Evolutionary conservation across 2,113 vertebrate species (phyloP), one percentile per base, ranked within the genome.

Genomic region (Neodon shergylaensis): DNA sequence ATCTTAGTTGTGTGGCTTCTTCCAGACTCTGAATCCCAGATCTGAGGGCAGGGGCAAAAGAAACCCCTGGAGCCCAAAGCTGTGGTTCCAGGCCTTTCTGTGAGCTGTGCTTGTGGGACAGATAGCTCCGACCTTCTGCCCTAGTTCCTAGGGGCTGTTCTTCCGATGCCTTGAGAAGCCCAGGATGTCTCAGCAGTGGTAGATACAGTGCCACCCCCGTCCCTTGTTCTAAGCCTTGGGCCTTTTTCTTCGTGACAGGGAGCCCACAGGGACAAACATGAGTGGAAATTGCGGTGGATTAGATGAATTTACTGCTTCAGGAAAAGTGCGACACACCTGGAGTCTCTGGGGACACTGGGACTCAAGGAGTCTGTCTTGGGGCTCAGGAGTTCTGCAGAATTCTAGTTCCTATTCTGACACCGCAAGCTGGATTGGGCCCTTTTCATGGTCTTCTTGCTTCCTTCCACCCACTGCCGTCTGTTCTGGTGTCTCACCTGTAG

Each of bases 401-500:
- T 85, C 19, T 8, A 22, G 85, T 28, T 26, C 22, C 54, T 7
- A 2, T 76, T 8, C 2, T 13, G 8, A 31, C 52, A 5, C 14
- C 4, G 7, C 14, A 44, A 19, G 19, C 31, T 85, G 70, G 42
- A 12, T 14, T 3, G 10, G 42, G 54, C 33, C 4, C 77, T 36
- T 21, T 63, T 14, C 4, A 39, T 13, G 44, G 33, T 17, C n/a
- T 66, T 33, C 6, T 33, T 66, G 74, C 33, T 52, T 47, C 74
- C 2, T 52, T 47, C 74, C 2, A 21, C 44, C 9, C 5, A 24
- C 3, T 78, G 4, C 22, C 13, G 11, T 22, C 83, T 28, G 10
- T 22, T 2, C 79, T 70, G 70, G 28, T 12, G 7, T 97, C 49
- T 90, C 22, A 52, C 87, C 94, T 3, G 2, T n/a, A 99, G 99